phyloP scores from a whole-genome alignment of 2,113 vertebrate genomes.

The Penelope pileata region DNA sequence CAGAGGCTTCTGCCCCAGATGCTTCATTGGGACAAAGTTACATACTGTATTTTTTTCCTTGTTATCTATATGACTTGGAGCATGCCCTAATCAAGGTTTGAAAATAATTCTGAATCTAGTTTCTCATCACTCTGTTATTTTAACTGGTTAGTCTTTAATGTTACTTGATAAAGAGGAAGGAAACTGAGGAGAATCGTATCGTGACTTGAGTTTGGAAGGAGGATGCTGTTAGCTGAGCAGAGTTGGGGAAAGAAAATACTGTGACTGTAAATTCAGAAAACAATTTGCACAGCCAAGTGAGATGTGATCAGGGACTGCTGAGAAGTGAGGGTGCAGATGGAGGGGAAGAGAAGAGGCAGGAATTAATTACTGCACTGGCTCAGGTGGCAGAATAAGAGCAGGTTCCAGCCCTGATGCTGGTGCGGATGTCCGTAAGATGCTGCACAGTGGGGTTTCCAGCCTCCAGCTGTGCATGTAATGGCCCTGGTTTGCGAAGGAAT shows the following conservation, averaged over 20 bases:
- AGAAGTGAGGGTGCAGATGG: not conserved
- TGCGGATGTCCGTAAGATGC: fast-evolving
- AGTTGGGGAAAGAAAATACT: not conserved
- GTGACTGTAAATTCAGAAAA: not conserved
- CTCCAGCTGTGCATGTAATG: not conserved
- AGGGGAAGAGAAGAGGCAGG: not conserved
- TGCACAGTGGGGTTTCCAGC: not conserved
- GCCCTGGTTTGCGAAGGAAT: not conserved
- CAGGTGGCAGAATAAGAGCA: not conserved
- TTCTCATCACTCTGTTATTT: not conserved
- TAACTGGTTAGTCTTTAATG: not conserved
- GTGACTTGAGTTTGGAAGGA: not conserved
- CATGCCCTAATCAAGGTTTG: not conserved
- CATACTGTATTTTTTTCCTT: not conserved
- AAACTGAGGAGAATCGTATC: not conserved
- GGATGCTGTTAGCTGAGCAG: not conserved
- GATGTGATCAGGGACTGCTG: not conserved
- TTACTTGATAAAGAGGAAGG: not conserved
- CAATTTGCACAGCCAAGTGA: not conserved
- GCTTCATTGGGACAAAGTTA: not conserved
- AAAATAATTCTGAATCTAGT: not conserved
- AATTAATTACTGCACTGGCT: not conserved
- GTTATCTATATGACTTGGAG: not conserved
- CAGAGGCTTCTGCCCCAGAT: not conserved
- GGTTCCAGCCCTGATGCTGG: not conserved